Percentiles rank a stretch among this genome's conserved stretches.
Evolutionary conservation across 2,888 invertebrate species (phyloP).

Genomic region (Drosophila macrothrix): DNA sequence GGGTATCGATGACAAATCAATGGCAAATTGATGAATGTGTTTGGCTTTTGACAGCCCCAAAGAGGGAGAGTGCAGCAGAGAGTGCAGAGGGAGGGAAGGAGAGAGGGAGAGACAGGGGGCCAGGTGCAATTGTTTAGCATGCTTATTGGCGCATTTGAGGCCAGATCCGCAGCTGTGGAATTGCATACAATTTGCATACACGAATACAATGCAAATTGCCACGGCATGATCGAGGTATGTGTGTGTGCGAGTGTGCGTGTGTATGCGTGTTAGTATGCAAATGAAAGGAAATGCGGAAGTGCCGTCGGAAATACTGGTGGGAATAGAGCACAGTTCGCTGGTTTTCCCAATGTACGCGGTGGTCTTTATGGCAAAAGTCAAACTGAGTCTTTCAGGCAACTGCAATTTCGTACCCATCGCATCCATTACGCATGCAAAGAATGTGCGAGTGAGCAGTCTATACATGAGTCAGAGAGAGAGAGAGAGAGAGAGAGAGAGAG

Average conservation of each 20-base stretch:
- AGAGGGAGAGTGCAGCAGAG: neutral
- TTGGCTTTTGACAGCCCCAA: conserved; percentile 9
- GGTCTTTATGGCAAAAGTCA: conserved; percentile 63
- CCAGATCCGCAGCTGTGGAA: conserved; percentile 22
- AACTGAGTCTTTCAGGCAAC: conserved; percentile 46
- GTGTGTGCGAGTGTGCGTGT: conserved; percentile 6
- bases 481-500: neutral
- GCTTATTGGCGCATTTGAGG: conserved; percentile 69
- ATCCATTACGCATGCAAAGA: conserved; percentile 76
- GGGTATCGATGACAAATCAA: conserved; percentile 63
- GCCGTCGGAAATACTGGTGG: conserved; percentile 41
- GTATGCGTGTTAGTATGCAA: conserved; percentile 53
- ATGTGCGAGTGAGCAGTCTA: conserved; percentile 36
- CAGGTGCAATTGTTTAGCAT: conserved; percentile 69
- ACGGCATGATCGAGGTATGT: conserved; percentile 43
- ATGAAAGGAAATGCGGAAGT: conserved; percentile 68
- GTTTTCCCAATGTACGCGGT: conserved; percentile 62
- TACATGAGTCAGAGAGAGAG: neutral
- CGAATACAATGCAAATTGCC: conserved; percentile 58
- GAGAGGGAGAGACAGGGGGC: neutral
- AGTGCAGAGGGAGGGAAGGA: neutral
- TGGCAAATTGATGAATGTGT: conserved; percentile 61
- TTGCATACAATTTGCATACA: conserved; percentile 61
- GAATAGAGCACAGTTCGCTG: conserved; percentile 46
- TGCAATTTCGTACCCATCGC: conserved; percentile 39